phyloP scores from a whole-genome alignment of 2,888 invertebrate species.

The Drosophila eohydei region DNA sequence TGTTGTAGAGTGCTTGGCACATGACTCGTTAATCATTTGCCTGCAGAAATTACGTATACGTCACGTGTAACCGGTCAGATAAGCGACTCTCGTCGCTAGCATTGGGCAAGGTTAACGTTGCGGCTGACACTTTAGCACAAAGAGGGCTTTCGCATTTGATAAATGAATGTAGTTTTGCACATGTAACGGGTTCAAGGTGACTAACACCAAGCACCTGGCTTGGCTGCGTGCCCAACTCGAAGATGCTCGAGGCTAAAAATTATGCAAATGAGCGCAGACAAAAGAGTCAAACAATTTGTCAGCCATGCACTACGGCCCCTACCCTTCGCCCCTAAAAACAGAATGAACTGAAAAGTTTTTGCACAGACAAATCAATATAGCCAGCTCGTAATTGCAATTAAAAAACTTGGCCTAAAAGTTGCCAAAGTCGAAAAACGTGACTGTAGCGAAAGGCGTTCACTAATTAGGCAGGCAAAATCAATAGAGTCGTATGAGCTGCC shows the following conservation, averaged over 20 bases:
- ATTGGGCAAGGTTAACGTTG: constrained; percentile 45
- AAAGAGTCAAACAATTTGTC: constrained; percentile 66
- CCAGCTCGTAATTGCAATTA: constrained; percentile 61
- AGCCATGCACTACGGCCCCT: constrained; percentile 21
- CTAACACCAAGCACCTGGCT: constrained; percentile 41
- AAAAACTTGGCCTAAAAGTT: constrained; percentile 56
- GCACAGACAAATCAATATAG: constrained; percentile 64
- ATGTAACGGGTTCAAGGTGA: constrained; percentile 69
- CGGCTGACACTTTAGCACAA: constrained; percentile 40
- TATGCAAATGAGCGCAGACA: constrained; percentile 67
- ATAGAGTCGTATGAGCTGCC: constrained; percentile 24
- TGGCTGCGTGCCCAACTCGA: constrained; percentile 27
- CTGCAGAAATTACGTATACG: constrained; percentile 71
- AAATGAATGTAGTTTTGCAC: constrained; percentile 51
- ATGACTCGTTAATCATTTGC: constrained; percentile 70
- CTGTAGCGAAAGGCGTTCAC: constrained; percentile 25
- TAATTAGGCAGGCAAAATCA: constrained; percentile 64
- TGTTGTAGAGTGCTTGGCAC: constrained; percentile 15
- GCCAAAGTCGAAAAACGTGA: constrained; percentile 43
- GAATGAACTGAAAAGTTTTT: constrained; percentile 42
- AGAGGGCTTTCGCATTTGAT: constrained; percentile 67
- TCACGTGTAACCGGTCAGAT: constrained; percentile 77
- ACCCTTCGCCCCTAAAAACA: not conserved
- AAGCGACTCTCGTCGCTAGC: constrained; percentile 36
- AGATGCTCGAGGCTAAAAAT: constrained; percentile 48